A percentile compares a stretch with the other conserved stretches of the same genome.
Conservation (phyloP, 2,797 vertebrate genomes). For the Squalus acanthias region DNA sequence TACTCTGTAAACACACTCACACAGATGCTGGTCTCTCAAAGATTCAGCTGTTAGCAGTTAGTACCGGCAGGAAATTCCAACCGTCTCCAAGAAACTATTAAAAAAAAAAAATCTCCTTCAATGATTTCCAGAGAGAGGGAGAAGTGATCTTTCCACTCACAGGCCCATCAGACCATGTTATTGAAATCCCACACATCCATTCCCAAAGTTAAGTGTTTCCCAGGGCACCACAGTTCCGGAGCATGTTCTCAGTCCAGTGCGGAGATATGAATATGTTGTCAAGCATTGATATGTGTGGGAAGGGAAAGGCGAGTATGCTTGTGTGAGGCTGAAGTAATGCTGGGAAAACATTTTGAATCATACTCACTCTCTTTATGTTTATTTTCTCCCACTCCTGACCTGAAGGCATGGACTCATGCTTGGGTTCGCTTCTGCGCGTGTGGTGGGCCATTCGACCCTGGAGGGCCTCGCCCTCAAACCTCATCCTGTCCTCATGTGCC, state of each 20-base stretch:
- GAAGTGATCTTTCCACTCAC: background rate
- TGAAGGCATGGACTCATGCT: background rate
- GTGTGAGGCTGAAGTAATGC: background rate
- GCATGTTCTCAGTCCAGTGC: background rate
- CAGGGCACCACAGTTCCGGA: background rate
- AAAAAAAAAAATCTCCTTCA: background rate
- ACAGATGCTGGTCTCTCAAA: background rate
- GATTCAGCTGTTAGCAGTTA: constrained; percentile 11
- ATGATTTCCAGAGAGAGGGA: background rate
- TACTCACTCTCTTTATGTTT: background rate
- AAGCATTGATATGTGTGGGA: background rate
- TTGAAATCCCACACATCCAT: background rate
- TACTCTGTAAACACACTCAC: too few relatives aligned
- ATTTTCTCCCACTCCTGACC: background rate
- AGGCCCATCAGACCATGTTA: background rate
- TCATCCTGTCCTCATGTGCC: background rate
- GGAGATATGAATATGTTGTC: background rate
- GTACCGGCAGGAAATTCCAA: background rate
- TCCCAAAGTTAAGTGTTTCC: background rate
- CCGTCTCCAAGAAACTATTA: background rate
- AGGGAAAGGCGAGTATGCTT: background rate
- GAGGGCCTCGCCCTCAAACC: background rate
- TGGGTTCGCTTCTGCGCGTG: background rate
- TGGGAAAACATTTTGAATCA: background rate
- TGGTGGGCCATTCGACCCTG: background rate